Evolutionary conservation across 2,113 vertebrate genomes (phyloP).

Genomic region (Australoheros scitulus): DNA sequence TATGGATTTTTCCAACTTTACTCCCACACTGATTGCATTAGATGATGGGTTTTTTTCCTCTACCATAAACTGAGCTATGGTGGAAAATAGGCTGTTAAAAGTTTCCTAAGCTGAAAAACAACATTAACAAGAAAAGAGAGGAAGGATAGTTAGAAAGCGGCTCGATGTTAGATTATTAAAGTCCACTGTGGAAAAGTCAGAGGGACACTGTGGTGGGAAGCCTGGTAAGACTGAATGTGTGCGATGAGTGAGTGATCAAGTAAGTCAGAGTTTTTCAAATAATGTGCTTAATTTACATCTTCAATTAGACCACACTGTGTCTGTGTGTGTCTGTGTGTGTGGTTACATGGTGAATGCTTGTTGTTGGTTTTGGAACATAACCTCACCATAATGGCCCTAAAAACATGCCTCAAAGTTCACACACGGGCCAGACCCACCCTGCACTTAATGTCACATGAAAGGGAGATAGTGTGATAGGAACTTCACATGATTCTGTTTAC

Average conservation of each 20-base stretch:
- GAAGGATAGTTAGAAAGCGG: neutral
- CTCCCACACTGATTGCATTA: neutral
- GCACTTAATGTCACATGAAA: slow-evolving; percentile 10
- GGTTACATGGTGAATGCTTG: slow-evolving; percentile 4
- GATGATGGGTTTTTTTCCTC: neutral
- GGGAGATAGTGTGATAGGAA: slow-evolving; percentile 10
- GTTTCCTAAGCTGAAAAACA: neutral
- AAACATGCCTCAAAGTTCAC: slow-evolving; percentile 25
- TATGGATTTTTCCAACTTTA: neutral
- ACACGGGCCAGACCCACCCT: neutral
- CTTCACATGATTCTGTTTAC: slow-evolving; percentile 36
- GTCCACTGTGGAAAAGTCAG: neutral
- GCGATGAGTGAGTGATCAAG: neutral
- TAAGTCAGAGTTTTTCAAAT: neutral
- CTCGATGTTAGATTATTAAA: neutral
- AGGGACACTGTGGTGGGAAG: neutral
- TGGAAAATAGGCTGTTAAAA: neutral
- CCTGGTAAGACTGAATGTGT: neutral
- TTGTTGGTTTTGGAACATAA: slow-evolving; percentile 15
- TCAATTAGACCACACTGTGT: neutral
- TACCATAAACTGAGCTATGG: neutral
- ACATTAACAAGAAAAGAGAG: neutral
- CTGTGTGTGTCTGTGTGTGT: neutral
- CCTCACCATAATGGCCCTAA: slow-evolving; percentile 5
- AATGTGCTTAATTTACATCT: neutral